Evolutionary conservation across 2,888 invertebrate genomes (phyloP), one percentile per base, ranked within the genome.

Genomic region (Acanthopleura granulata): DNA sequence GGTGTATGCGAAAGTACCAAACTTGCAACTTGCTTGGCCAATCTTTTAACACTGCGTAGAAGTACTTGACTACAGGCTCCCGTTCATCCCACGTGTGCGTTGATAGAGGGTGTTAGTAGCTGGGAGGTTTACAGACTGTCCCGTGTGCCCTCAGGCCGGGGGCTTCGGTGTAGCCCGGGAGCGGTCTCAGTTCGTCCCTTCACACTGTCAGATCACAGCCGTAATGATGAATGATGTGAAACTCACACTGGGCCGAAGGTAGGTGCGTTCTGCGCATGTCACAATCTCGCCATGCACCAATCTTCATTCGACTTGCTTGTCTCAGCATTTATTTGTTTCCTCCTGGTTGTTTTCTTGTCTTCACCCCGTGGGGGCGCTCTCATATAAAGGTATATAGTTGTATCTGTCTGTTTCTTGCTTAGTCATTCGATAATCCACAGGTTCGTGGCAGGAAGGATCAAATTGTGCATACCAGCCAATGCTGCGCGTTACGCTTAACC

Each of bases 161-260:
- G 40, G 40, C 40, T 9, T 40, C 40, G 40, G 40, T 40, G 9
- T 40, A 40, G 40, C 40, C 40, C 40, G 40, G 40, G 40, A 40
- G 40, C 40, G 9, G 40, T 40, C 9, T 40, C 3, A 9, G 9
- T 40, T 40, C 40, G 40, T 40, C 40, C 40, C 40, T 40, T 40
- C 40, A 40, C 40, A 40, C 57, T 57, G 57, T 57, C 57, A 57
- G 22, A 57, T 57, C 18, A n/a, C 18, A n/a, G 18, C 57, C 22
- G 22, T 22, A 22, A 57, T 57, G 57, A 57, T 57, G 57, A 57
- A 57, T 57, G 57, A 57, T 57, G 57, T 22, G 57, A 57, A 57
- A 57, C 22, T 18, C 22, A 57, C 22, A 57, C 57, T 12, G 57
- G 22, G 57, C n/a, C n/a, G 12, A 57, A n/a, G 6, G 57, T 6